Percentiles rank a stretch among this genome's conserved stretches.
Conservation (phyloP, 64 coral and sea anemone genomes). For the Catalaphyllia jardinei region DNA sequence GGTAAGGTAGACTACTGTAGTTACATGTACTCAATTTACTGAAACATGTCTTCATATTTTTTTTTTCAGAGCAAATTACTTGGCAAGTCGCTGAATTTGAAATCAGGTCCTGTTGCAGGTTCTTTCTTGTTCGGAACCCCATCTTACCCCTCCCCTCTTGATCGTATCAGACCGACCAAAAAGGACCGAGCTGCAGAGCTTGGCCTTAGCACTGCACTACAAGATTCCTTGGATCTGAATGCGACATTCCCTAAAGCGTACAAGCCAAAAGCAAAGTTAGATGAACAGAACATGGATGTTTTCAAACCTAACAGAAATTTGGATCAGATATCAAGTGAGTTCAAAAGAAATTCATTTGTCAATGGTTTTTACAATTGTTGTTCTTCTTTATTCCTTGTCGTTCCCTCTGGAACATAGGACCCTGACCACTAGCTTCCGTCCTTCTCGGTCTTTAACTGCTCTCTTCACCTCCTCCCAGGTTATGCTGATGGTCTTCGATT, state of each 20-base stretch:
- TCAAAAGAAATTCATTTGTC: not conserved
- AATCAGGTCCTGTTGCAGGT: constrained; percentile 44
- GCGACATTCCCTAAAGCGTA: constrained; percentile 82
- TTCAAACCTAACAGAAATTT: constrained; percentile 55
- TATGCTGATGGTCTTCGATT: too few relatives aligned
- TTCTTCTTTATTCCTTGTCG: too few relatives aligned
- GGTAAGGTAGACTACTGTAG: too few relatives aligned
- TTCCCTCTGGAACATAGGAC: too few relatives aligned
- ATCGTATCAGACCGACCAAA: constrained; percentile 72
- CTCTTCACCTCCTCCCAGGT: too few relatives aligned
- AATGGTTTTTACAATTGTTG: too few relatives aligned
- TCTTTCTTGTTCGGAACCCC: constrained; percentile 73
- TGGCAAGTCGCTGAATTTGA: constrained; percentile 52
- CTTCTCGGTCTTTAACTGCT: too few relatives aligned
- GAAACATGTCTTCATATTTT: not conserved
- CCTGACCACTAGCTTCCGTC: too few relatives aligned
- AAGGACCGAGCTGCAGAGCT: constrained; percentile 39
- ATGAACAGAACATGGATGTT: constrained; percentile 62
- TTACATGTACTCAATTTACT: too few relatives aligned
- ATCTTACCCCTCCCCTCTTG: constrained; percentile 86
- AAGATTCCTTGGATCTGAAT: constrained; percentile 83
- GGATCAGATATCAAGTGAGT: constrained; percentile 81
- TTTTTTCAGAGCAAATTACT: constrained; percentile 56
- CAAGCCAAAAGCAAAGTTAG: constrained; percentile 53
- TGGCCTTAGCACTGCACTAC: constrained; percentile 53